Percentiles rank a stretch among this genome's conserved stretches.
phyloP scores from a whole-genome alignment of 1,140 invertebrate genomes.

The Ylistrum balloti region DNA sequence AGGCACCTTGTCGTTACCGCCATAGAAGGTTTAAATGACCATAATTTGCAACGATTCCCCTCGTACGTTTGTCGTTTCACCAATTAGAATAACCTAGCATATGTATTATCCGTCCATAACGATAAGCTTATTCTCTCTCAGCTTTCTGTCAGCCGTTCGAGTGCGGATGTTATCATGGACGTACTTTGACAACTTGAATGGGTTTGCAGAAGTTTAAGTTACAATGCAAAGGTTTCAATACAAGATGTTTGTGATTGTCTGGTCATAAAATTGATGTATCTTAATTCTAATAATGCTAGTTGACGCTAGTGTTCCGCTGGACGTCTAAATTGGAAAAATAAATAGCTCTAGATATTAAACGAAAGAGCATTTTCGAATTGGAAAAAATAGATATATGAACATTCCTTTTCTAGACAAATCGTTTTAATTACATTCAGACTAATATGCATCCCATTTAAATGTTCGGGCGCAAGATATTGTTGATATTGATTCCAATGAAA shows the following conservation, averaged over 20 bases:
- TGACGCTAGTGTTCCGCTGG: too few relatives aligned
- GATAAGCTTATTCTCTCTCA: not conserved
- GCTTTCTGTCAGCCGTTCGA: not conserved
- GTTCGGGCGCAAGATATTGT: too few relatives aligned
- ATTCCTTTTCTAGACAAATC: too few relatives aligned
- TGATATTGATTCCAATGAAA: too few relatives aligned
- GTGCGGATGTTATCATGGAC: not conserved
- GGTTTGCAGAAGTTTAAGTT: not conserved
- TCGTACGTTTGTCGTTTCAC: not conserved
- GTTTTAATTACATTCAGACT: too few relatives aligned
- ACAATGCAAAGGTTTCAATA: not conserved
- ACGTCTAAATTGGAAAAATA: too few relatives aligned
- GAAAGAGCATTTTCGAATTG: too few relatives aligned
- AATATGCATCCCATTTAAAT: too few relatives aligned
- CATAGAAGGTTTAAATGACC: not conserved
- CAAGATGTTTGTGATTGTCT: not conserved
- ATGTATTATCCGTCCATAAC: not conserved
- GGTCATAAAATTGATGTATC: too few relatives aligned
- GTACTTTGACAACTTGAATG: not conserved
- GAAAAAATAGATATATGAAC: too few relatives aligned
- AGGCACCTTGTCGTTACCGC: not conserved
- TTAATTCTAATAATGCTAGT: too few relatives aligned
- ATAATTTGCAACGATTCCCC: not conserved
- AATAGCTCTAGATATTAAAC: too few relatives aligned
- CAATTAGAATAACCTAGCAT: not conserved